Percentiles rank a stretch among this genome's conserved stretches.
Conservation (phyloP, 2,888 invertebrate species). For the Icerya purchasi region DNA sequence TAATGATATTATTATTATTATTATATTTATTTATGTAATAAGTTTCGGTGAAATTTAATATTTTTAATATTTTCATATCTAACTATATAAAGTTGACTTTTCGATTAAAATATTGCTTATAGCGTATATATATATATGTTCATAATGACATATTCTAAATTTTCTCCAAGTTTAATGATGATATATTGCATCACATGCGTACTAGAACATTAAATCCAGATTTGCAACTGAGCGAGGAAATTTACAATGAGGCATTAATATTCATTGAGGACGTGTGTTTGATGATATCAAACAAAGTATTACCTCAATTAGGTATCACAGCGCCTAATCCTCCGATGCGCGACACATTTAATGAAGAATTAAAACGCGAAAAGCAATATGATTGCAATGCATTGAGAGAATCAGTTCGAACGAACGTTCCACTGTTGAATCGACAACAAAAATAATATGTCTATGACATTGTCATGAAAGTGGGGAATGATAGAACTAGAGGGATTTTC, state of each 20-base stretch:
- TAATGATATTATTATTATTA: no score
- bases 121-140: no score
- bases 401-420: no score
- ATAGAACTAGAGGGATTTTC: background rate
- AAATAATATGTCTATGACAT: background rate
- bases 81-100: no score
- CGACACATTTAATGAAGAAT: background rate
- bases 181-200: conserved; percentile 14
- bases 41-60: no score
- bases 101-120: no score
- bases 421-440: background rate
- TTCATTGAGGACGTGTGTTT: conserved; percentile 2
- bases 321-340: background rate
- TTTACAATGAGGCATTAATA: conserved; percentile 12
- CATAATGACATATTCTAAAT: no score
- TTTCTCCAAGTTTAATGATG: no score
- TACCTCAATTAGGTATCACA: conserved; percentile 4
- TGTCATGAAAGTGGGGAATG: background rate
- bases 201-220: conserved; percentile 9
- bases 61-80: no score
- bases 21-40: no score
- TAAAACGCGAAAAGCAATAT: background rate
- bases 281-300: conserved; percentile 5
- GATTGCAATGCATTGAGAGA: background rate
- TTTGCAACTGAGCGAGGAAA: conserved; percentile 9